Evolutionary conservation across 2,113 vertebrate genomes (phyloP).

Genomic region (Sitta europaea): DNA sequence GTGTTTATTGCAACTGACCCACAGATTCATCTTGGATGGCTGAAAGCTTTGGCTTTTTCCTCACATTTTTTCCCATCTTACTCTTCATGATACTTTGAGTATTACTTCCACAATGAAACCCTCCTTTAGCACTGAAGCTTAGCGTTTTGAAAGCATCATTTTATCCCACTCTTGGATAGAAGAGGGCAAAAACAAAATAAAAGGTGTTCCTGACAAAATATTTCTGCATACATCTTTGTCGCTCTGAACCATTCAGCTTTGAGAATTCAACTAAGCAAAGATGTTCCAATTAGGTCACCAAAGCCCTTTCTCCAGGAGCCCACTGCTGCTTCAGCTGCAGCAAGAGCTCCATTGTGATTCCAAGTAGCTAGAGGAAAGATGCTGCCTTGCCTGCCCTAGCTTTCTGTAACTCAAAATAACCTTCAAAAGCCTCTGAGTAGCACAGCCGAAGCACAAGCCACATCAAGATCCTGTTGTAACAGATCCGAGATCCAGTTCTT

Average conservation of each 20-base stretch:
- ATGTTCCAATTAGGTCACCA: background rate
- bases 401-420: background rate
- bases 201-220: background rate
- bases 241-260: background rate
- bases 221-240: background rate
- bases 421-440: background rate
- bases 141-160: background rate
- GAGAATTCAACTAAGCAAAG: background rate
- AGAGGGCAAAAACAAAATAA: accelerated
- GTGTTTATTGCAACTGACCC: background rate
- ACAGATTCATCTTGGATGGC: background rate
- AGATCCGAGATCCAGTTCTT: no score
- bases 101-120: background rate
- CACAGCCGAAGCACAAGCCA: background rate
- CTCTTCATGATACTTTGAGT: accelerated
- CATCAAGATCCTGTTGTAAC: no score
- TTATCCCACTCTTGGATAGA: background rate
- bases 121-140: background rate
- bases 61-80: background rate
- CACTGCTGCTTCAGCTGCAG: background rate
- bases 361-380: background rate
- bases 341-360: background rate
- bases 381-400: background rate
- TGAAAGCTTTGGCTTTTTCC: background rate
- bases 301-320: background rate